Percentiles rank a stretch among this genome's conserved stretches.
Evolutionary conservation across 2,113 vertebrate species (phyloP).

Genomic region (Turnix velox): DNA sequence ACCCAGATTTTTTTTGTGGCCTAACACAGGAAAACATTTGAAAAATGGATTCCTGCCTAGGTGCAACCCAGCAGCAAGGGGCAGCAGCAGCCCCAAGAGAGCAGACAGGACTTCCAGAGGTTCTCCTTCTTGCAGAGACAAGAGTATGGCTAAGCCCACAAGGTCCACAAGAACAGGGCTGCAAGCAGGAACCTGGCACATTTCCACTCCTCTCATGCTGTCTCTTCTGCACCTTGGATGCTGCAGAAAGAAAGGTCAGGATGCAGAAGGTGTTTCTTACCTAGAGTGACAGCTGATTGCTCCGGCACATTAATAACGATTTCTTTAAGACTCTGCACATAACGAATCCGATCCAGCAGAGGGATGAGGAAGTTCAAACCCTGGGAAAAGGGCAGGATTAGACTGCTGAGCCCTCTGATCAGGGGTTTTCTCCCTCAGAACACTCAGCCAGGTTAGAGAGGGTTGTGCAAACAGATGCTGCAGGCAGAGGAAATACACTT

Average conservation of each 20-base stretch:
- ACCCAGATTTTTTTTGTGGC: neutral
- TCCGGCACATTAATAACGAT: conserved; percentile 97
- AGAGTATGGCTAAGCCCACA: accelerated
- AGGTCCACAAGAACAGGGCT: neutral
- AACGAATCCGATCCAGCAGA: conserved; percentile 87
- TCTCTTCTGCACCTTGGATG: neutral
- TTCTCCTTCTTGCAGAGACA: accelerated
- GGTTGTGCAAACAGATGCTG: neutral
- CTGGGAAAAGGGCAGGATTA: conserved; percentile 61
- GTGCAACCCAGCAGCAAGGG: neutral
- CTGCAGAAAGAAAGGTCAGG: neutral
- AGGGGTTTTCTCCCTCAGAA: neutral
- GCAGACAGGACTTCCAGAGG: accelerated
- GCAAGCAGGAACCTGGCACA: neutral
- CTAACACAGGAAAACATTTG: neutral
- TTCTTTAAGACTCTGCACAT: conserved; percentile 96
- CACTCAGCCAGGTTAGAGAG: neutral
- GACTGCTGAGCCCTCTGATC: neutral
- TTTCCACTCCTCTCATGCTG: accelerated
- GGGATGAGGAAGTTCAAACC: conserved; percentile 95
- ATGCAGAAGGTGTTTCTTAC: conserved; percentile 62
- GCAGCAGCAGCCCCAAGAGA: accelerated
- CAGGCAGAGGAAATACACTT: neutral
- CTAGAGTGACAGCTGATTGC: conserved; percentile 91
- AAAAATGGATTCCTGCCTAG: neutral